Conservation (phyloP, 53 echinoderm and acorn worm genomes). For the Apostichopus leukothele region DNA sequence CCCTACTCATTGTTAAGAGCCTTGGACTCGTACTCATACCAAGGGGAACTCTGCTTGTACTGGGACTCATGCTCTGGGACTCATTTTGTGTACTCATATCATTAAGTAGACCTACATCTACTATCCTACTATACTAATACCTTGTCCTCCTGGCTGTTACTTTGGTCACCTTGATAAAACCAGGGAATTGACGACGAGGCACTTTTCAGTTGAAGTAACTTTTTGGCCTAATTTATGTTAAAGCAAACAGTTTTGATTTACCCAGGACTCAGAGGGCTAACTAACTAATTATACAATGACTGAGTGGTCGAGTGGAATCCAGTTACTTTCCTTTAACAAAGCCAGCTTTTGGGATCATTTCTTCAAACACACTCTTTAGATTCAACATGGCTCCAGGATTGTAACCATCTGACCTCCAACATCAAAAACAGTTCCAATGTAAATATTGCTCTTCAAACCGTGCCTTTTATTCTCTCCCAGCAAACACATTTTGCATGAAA, state of each 20-base stretch:
- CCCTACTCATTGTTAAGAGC: too few relatives aligned
- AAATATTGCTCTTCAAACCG: not conserved
- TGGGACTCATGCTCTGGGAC: too few relatives aligned
- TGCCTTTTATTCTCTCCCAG: not conserved
- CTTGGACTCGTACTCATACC: too few relatives aligned
- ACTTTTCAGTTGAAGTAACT: not conserved
- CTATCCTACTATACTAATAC: too few relatives aligned
- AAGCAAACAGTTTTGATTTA: constrained; percentile 26
- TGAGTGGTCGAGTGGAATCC: not conserved
- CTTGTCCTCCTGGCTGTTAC: too few relatives aligned
- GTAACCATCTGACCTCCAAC: constrained; percentile 25
- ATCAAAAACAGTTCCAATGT: not conserved
- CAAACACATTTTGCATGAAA: not conserved
- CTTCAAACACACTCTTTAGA: not conserved
- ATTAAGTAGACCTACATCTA: too few relatives aligned
- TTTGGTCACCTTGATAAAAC: too few relatives aligned
- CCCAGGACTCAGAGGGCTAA: not conserved
- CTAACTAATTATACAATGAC: too few relatives aligned
- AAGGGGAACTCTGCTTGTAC: too few relatives aligned
- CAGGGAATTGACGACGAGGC: too few relatives aligned
- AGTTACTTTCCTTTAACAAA: not conserved
- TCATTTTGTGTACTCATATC: too few relatives aligned
- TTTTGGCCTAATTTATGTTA: constrained; percentile 28
- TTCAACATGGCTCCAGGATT: not conserved
- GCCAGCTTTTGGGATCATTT: not conserved